Evolutionary conservation across 2,888 invertebrate genomes (phyloP), one percentile per base, ranked within the genome.

Genomic region (Hirtodrosophila duncani): DNA sequence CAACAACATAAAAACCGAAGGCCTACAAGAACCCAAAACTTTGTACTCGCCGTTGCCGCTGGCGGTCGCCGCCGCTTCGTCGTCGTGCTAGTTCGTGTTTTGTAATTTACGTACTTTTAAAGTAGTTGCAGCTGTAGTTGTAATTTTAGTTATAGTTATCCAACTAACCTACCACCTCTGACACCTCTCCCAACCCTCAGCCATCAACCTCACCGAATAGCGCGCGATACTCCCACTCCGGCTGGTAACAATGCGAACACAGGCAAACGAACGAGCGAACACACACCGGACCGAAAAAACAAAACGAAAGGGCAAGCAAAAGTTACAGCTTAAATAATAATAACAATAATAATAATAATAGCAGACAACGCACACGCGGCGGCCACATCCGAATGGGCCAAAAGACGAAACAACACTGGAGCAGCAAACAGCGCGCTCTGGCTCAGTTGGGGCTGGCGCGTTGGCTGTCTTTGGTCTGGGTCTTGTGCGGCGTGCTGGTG

Each of bases 311-410:
- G 69, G 69, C 68, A 72, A 70, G 60, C 77, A 66, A 80, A 66
- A 62, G 51, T 68, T 66, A 72, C 72, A 72, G 69, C 78, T 64
- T 74, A 75, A 72, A 46, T 39, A 62, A 48, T 42, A 59, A 77
- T 24, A 57, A 50, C 42, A 63, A 62, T 50, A 62, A 74, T 53
- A 52, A 59, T 37, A 59, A 60, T 41, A 26, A 34, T 65, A 79
- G 67, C 72, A 66, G 72, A 59, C 49, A 49, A 37, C 77, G 72
- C 80, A 67, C 77, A 77, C 80, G 67, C 79, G 65, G 65, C 63
- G 75, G 68, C 81, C 81, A 79, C 81, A 78, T 75, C 77, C 79
- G 81, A 42, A 64, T 66, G 61, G 75, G 79, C 75, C 77, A 60
- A 70, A 67, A 77, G 71, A 79, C 70, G 60, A 77, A 77, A 67